A percentile compares a stretch with the other conserved stretches of the same genome.
phyloP scores from a whole-genome alignment of 2,797 vertebrate genomes.

The Ceryle rudis region DNA sequence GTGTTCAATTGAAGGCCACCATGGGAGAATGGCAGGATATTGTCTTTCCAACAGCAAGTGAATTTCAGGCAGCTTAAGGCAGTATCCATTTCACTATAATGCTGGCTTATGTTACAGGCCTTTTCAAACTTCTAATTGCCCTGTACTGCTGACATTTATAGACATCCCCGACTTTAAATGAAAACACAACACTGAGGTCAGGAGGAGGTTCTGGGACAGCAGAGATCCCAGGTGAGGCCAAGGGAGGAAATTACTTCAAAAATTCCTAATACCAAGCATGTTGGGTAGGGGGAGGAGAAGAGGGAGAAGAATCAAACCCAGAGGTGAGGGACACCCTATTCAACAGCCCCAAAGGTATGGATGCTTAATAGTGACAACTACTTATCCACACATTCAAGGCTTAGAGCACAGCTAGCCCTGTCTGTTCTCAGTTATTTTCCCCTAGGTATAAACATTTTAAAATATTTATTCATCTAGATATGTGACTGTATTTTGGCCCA shows the following conservation, averaged over 20 bases:
- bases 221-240: constrained; percentile 82
- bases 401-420: constrained; percentile 39
- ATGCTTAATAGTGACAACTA: constrained; percentile 55
- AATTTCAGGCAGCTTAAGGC: constrained; percentile 84
- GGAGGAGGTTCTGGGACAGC: constrained; percentile 81
- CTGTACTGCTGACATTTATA: constrained; percentile 86
- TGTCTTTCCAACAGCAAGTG: constrained; percentile 87
- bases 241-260: constrained; percentile 82
- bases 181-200: constrained; percentile 87
- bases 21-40: constrained; percentile 87
- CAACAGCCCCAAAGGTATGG: constrained; percentile 46
- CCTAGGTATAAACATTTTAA: constrained; percentile 48
- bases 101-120: constrained; percentile 87
- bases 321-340: constrained; percentile 58
- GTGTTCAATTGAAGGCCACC: constrained; percentile 85
- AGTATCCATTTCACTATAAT: constrained; percentile 86
- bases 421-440: neutral
- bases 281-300: constrained; percentile 17
- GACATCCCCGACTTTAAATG: constrained; percentile 84
- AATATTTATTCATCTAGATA: constrained; percentile 61
- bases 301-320: constrained; percentile 53
- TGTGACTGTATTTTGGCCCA: constrained; percentile 42
- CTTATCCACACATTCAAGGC: constrained; percentile 24
- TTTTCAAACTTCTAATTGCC: constrained; percentile 88
- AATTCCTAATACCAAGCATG: constrained; percentile 78